These are phyloP conservation scores for Argopecten irradians DNA, from an alignment of 1,140 invertebrate genomes.

Conservation along the genomic window DNA sequence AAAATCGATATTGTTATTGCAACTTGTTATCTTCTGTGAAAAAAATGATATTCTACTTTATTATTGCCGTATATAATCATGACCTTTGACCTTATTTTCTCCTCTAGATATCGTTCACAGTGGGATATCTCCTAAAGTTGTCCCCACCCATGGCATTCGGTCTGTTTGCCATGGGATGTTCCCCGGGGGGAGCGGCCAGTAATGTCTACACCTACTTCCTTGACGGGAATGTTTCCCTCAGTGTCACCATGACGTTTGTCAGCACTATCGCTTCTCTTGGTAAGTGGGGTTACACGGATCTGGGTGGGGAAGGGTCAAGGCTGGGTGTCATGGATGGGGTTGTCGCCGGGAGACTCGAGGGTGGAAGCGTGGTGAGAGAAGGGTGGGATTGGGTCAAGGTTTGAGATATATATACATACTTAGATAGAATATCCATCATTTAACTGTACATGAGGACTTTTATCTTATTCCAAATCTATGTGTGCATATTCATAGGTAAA, in stretches of 20 bases:
- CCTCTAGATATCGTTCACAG: constrained; percentile 66
- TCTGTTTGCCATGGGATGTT: constrained; percentile 78
- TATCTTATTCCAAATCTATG: too few relatives aligned
- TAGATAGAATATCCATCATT: too few relatives aligned
- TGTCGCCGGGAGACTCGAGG: background rate
- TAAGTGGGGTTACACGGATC: constrained; percentile 49
- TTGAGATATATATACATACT: too few relatives aligned
- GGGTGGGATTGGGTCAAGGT: too few relatives aligned
- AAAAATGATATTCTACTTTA: background rate
- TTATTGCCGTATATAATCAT: background rate
- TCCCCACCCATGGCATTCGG: constrained; percentile 72
- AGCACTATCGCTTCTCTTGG: constrained; percentile 69
- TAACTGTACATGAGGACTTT: too few relatives aligned
- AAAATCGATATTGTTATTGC: too few relatives aligned
- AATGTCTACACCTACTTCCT: constrained; percentile 79
- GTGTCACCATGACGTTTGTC: constrained; percentile 77
- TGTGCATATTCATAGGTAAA: too few relatives aligned
- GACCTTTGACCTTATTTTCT: background rate
- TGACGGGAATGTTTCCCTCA: constrained; percentile 78
- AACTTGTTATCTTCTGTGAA: background rate
- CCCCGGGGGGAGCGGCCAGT: constrained; percentile 78
- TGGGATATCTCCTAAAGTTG: constrained; percentile 59
- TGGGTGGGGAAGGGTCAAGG: background rate
- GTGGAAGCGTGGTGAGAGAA: background rate
- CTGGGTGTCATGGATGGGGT: background rate